These are phyloP conservation scores for Chaetogeoica ovagalla DNA, from an alignment of 2,888 invertebrate genomes.

Conservation along the genomic window DNA sequence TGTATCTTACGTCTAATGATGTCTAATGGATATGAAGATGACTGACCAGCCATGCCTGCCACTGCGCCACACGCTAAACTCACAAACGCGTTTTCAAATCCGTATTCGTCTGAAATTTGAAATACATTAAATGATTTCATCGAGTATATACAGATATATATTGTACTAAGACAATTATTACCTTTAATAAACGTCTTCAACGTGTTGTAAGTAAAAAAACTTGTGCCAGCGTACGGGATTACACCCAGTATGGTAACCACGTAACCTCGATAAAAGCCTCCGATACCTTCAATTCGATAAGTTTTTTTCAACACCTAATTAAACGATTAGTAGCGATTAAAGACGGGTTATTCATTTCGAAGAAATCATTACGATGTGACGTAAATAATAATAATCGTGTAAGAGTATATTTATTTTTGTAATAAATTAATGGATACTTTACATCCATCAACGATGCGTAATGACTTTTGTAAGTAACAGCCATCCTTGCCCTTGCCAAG, in stretches of 20 bases:
- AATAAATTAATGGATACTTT: constrained; percentile 26
- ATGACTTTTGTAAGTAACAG: constrained; percentile 81
- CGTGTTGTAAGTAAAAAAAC: constrained; percentile 96
- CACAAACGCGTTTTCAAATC: constrained; percentile 45
- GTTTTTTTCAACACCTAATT: constrained; percentile 70
- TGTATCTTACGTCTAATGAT: constrained; percentile 80
- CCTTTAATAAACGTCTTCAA: constrained; percentile 79
- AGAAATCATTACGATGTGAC: no score
- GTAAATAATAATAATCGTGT: no score
- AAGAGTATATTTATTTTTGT: no score
- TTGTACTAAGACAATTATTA: constrained; percentile 59
- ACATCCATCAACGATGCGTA: constrained; percentile 68
- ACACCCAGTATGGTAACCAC: constrained; percentile 89
- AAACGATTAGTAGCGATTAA: background rate
- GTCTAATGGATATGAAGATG: constrained; percentile 94
- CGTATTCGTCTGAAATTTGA: constrained; percentile 15
- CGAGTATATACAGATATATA: background rate
- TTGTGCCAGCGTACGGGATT: constrained; percentile 94
- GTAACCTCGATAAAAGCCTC: constrained; percentile 82
- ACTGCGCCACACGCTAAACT: constrained; percentile 79
- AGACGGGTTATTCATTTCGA: no score
- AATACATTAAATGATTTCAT: background rate
- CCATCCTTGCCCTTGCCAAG: constrained; percentile 94
- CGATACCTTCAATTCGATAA: constrained; percentile 74
- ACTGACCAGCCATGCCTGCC: constrained; percentile 92